Percentiles rank a stretch among this genome's conserved stretches.
Conservation (phyloP, 2,888 invertebrate genomes). For the Zygothrica quintamaculata region DNA sequence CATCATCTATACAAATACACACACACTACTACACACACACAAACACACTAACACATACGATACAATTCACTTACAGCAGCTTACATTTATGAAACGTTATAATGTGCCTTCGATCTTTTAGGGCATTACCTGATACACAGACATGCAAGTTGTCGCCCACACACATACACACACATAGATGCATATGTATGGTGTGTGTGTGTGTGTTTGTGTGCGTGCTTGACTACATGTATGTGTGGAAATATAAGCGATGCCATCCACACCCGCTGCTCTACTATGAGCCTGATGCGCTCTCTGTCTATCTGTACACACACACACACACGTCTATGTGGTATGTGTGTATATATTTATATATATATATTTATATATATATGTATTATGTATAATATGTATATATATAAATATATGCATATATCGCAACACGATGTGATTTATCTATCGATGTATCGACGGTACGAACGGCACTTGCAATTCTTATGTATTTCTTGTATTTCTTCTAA, state of each 20-base stretch:
- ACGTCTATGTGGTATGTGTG: no score
- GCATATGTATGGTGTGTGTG: not conserved
- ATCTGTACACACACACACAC: conserved; percentile 3
- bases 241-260: conserved; percentile 6
- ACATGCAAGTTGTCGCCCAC: conserved; percentile 13
- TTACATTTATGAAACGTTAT: conserved; percentile 45
- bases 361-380: conserved; percentile 14
- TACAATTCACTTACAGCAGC: conserved; percentile 28
- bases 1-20: conserved; percentile 9
- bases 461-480: conserved; percentile 68
- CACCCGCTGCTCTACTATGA: conserved; percentile 1
- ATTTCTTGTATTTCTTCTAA: conserved; percentile 74
- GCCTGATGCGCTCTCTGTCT: not conserved
- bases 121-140: conserved; percentile 70
- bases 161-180: conserved; percentile 1
- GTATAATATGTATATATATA: no score
- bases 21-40: conserved; percentile 12
- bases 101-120: conserved; percentile 78
- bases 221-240: not conserved
- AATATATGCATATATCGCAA: conserved; percentile 24
- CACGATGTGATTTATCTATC: conserved; percentile 40
- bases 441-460: conserved; percentile 71
- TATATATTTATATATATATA: conserved; percentile 18
- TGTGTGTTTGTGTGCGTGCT: not conserved
- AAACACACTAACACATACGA: conserved; percentile 21